Evolutionary conservation across 2,888 invertebrate species (phyloP).

Genomic region (Penaeus monodon): DNA sequence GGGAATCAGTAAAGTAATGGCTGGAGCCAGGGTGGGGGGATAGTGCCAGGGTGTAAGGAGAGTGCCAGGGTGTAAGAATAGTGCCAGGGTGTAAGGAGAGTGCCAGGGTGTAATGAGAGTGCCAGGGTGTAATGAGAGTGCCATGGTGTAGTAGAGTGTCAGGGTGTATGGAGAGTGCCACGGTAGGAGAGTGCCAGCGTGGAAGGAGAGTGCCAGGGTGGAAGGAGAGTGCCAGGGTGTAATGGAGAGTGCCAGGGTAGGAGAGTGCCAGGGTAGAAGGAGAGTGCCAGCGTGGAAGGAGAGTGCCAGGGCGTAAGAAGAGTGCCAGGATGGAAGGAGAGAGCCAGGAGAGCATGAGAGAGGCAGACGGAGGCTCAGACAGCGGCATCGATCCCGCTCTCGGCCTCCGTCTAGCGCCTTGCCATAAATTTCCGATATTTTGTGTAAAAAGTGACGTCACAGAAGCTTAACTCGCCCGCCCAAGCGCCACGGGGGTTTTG

Average conservation of each 20-base stretch:
- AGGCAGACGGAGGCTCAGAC: slow-evolving; percentile 39
- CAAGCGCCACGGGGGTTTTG: too few relatives aligned
- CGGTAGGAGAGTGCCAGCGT: neutral
- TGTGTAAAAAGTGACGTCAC: slow-evolving; percentile 23
- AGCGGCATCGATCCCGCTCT: slow-evolving; percentile 28
- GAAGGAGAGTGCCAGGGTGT: neutral
- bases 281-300: neutral
- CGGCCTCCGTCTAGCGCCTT: slow-evolving; percentile 30
- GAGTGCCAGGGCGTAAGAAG: neutral
- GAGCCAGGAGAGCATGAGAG: slow-evolving; percentile 1
- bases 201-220: neutral
- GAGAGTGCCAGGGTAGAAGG: neutral
- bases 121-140: neutral
- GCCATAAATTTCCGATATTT: slow-evolving; percentile 23
- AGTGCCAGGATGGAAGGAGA: neutral
- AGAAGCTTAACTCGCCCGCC: slow-evolving; percentile 11
- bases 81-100: too few relatives aligned
- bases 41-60: too few relatives aligned
- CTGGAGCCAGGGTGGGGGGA: too few relatives aligned
- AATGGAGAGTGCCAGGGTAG: neutral
- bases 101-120: too few relatives aligned
- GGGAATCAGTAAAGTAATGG: too few relatives aligned
- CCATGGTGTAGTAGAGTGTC: neutral
- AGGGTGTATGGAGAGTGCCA: neutral
- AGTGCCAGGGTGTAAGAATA: too few relatives aligned